Conservation (phyloP, 2,113 vertebrate genomes). For the Protomyctophum bolini region DNA sequence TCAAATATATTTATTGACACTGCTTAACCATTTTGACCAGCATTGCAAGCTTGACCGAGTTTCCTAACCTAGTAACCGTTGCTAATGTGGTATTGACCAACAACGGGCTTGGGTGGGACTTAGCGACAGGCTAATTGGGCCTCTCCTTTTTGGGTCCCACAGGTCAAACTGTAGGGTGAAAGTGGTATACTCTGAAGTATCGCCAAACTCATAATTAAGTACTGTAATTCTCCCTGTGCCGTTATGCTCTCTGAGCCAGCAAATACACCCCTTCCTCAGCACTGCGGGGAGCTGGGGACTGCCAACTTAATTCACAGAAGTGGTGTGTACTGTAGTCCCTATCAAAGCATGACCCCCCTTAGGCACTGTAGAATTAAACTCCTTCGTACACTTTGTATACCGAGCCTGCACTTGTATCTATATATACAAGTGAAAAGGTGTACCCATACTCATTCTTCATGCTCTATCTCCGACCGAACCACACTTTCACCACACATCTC, state of each 20-base stretch:
- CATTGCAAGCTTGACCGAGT: too few species aligned
- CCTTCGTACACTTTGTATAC: neutral
- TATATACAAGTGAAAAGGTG: too few species aligned
- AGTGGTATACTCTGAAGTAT: slow-evolving; percentile 5
- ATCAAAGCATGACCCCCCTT: slow-evolving; percentile 1
- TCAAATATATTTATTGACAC: too few species aligned
- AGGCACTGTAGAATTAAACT: neutral
- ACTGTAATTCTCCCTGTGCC: slow-evolving; percentile 7
- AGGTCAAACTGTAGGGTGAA: slow-evolving; percentile 2
- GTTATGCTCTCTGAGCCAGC: slow-evolving; percentile 1
- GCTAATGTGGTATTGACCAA: too few species aligned
- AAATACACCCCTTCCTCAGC: slow-evolving; percentile 31
- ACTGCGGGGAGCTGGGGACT: slow-evolving; percentile 1
- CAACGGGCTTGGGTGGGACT: too few species aligned
- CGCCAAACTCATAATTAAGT: slow-evolving; percentile 34
- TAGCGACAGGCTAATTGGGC: too few species aligned
- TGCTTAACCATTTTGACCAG: too few species aligned
- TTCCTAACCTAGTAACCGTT: too few species aligned
- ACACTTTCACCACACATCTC: too few species aligned
- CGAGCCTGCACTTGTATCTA: too few species aligned
- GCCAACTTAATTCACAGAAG: slow-evolving; percentile 44
- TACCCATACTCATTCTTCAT: too few species aligned
- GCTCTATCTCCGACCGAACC: too few species aligned
- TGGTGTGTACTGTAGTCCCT: neutral
- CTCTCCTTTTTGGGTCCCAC: slow-evolving; percentile 1